Evolutionary conservation across 1,140 invertebrate genomes (phyloP), one percentile per base, ranked within the genome.

Genomic region (Cotesia glomerata): DNA sequence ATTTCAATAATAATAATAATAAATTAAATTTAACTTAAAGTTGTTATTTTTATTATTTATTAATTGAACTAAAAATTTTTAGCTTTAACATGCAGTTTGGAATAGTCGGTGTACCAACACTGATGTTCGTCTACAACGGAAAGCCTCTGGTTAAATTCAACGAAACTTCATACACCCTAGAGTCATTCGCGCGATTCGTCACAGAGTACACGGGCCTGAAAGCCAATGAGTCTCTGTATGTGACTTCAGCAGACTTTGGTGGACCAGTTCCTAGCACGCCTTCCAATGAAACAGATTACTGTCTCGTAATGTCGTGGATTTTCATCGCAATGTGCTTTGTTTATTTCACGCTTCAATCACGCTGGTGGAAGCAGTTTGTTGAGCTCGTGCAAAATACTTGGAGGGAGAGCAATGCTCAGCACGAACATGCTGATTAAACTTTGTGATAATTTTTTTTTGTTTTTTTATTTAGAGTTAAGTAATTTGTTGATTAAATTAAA

Each of bases 41-140:
- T 26, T 26, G 13, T 51, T 9, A 36, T 36, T 52, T 52, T 35
- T 64, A 52, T 5, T 4, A 5, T 14, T 13, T 52, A 54, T 71
- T 71, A 77, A 52, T 67, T 56, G 80, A 26, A 26, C 18, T 26
- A 26, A 26, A 26, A 26, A 26, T 26, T 26, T 26, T 26, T 76
- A 91, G 93, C 59, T 93, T 97, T 39, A 97, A 97, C 86, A 94
- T 95, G 0, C 93, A 96, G 80, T 97, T 96, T 89, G 96, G 97
- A 16, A 95, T 98, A 74, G 92, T 97, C n/a, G 95, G 95, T 16
- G 93, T 98, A 32, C 97, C 97, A 51, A 97, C 96, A 45, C 83
- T 98, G 9, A 91, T 98, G 85, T 88, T 99, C 67, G 96, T 98
- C 79, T 96, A 98, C 81, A 97, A 97, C 88, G 95, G 95, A 0